Evolutionary conservation across 92 coral and sea anemone genomes (phyloP), one percentile per base, ranked within the genome.

Genomic region (Chrysogorgia sp.): DNA sequence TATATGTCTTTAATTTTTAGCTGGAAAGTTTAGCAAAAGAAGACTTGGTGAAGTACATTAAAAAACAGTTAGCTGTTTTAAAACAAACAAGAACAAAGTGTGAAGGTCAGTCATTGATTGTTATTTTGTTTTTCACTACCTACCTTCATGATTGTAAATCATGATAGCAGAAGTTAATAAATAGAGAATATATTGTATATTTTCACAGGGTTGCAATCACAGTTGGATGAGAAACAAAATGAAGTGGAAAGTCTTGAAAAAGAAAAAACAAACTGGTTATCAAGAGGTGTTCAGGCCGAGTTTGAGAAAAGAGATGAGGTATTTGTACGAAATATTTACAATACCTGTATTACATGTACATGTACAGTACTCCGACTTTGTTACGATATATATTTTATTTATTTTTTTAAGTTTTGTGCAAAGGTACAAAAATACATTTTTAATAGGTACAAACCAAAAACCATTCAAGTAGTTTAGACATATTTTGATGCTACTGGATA

Each of bases 231-330:
- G 20, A 96, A 89, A 78, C 88, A 85, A 59, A 87, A 71, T 40
- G 92, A 94, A 63, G 87, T 91, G 17, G 85, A 86, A 58, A 76
- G 89, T 63, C 84, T 94, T 30, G 96, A 91, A 61, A 76, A 77
- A 34, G 98, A 94, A 64, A 90, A 94, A 81, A 84, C 86, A 26
- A 83, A 88, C n/a, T 94, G 97, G 97, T 50, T 94, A 29, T 93
- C 92, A 22, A 85, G 94, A 57, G 97, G 98, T 34, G 91, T 94
- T 29, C 97, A 94, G 82, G 97, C 98, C 5, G 98, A 94, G 67
- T 94, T 94, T 91, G 98, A 94, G 77, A 94, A 91, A 59, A 94
- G 91, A 81, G 96, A 94, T 68, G 87, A 94, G 87, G 98, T 94
- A 34, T 29, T 7, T 1, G 7, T 7, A 47, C 10, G 43, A 37